These are phyloP conservation scores for Sycophila texana DNA, from an alignment of 2,888 invertebrate species.

Conservation along the genomic window DNA sequence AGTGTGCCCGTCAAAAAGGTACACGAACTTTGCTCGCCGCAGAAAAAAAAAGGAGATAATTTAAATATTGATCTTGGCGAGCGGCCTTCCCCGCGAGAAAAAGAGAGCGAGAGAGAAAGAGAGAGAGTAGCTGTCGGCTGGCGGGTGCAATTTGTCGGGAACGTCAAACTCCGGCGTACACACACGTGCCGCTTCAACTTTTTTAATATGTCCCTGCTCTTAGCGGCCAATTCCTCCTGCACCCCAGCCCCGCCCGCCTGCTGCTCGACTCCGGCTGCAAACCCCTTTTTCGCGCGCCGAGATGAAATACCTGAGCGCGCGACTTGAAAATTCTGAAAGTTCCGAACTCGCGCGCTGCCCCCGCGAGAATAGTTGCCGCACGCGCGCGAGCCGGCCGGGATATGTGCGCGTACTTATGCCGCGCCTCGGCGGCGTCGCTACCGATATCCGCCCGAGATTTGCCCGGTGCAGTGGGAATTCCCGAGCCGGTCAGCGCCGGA, in stretches of 20 bases:
- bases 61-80: constrained; percentile 42
- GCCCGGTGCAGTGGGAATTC: too few species aligned
- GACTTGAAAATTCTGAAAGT: constrained; percentile 24
- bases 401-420: too few species aligned
- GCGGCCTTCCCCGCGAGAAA: background rate
- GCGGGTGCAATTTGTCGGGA: constrained; percentile 17
- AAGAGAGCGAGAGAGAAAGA: too few species aligned
- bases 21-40: background rate
- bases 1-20: background rate
- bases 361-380: too few species aligned
- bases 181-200: constrained; percentile 12
- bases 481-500: too few species aligned
- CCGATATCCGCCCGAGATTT: too few species aligned
- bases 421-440: too few species aligned
- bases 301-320: constrained; percentile 23
- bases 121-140: background rate
- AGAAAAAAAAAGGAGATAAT: constrained; percentile 17
- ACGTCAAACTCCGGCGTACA: background rate
- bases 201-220: constrained; percentile 38
- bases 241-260: too few species aligned
- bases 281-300: background rate
- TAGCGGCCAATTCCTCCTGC: background rate
- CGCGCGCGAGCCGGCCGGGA: too few species aligned
- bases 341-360: background rate
- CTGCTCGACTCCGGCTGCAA: background rate